phyloP scores from a whole-genome alignment of 2,888 invertebrate genomes.

The Prenolepis imparis region DNA sequence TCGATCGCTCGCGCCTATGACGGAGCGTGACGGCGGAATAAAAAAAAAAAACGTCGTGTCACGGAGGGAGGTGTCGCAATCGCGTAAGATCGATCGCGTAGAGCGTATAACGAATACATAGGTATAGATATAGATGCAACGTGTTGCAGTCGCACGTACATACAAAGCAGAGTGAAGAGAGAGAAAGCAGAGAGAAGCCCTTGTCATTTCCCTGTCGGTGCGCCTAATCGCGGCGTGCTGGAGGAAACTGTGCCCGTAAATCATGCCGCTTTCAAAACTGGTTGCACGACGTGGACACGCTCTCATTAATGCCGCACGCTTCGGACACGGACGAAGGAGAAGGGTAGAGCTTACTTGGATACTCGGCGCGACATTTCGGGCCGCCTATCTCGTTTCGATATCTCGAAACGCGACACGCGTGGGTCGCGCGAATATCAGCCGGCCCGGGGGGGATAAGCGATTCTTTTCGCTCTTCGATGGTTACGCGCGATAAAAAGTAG shows the following conservation, averaged over 20 bases:
- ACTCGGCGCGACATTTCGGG: slow-evolving; percentile 58
- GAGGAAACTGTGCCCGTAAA: slow-evolving; percentile 67
- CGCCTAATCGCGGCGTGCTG: slow-evolving; percentile 58
- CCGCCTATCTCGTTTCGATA: not conserved
- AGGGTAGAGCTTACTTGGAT: no score
- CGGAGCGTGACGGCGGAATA: slow-evolving; percentile 23
- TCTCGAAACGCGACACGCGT: slow-evolving; percentile 44
- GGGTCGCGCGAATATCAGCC: not conserved
- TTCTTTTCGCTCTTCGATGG: slow-evolving; percentile 16
- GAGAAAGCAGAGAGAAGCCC: not conserved
- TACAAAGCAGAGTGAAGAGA: no score
- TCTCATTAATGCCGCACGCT: slow-evolving; percentile 68
- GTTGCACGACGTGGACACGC: slow-evolving; percentile 66
- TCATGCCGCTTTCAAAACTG: slow-evolving; percentile 71
- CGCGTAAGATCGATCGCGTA: slow-evolving; percentile 41
- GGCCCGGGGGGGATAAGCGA: not conserved
- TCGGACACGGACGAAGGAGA: slow-evolving; percentile 63
- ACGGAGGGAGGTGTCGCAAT: slow-evolving; percentile 44
- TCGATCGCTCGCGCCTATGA: slow-evolving; percentile 15
- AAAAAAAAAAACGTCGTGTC: slow-evolving; percentile 30
- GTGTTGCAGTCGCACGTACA: slow-evolving; percentile 5
- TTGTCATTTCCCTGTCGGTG: slow-evolving; percentile 60
- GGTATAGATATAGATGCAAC: slow-evolving; percentile 24
- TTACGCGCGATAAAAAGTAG: not conserved
- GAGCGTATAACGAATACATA: slow-evolving; percentile 39